A percentile compares a stretch with the other conserved stretches of the same genome.
These are phyloP conservation scores for Takifugu bimaculatus DNA, from an alignment of 2,113 vertebrate species.

Conservation along the genomic window DNA sequence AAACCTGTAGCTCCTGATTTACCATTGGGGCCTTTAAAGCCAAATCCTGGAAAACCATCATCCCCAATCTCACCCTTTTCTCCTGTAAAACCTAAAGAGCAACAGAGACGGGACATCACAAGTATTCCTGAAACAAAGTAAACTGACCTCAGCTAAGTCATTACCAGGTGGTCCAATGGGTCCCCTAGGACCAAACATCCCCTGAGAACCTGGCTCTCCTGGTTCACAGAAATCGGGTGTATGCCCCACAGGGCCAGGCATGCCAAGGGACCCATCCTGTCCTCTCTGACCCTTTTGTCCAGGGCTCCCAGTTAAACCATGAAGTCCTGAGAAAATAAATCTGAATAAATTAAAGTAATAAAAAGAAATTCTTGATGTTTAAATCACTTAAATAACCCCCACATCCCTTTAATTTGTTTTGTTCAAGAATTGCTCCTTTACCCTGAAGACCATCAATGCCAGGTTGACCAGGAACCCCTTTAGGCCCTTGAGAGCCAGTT, in stretches of 20 bases:
- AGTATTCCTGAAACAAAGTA: no score
- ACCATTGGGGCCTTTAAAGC: conserved; percentile 56
- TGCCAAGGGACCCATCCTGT: conserved; percentile 36
- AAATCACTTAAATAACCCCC: background rate
- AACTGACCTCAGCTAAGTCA: background rate
- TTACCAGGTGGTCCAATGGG: conserved; percentile 57
- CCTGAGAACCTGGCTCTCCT: conserved; percentile 38
- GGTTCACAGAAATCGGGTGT: conserved; percentile 17
- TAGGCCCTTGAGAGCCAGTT: conserved; percentile 59
- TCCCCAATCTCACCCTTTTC: conserved; percentile 57
- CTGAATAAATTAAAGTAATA: background rate
- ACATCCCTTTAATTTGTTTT: background rate
- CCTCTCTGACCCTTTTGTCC: conserved; percentile 54
- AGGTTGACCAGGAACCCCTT: conserved; percentile 66
- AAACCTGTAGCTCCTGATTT: conserved; percentile 57
- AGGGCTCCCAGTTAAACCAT: conserved; percentile 34
- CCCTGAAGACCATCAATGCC: conserved; percentile 52
- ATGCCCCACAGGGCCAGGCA: conserved; percentile 33
- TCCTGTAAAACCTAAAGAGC: conserved; percentile 54
- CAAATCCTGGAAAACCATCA: conserved; percentile 37
- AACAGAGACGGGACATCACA: background rate
- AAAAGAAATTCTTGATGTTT: background rate
- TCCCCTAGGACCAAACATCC: conserved; percentile 46
- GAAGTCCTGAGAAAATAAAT: conserved; percentile 24
- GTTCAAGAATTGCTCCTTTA: conserved; percentile 6